These are phyloP conservation scores for Bradypus variegatus DNA, from an alignment of 2,797 vertebrate genomes.

Conservation along the genomic window DNA sequence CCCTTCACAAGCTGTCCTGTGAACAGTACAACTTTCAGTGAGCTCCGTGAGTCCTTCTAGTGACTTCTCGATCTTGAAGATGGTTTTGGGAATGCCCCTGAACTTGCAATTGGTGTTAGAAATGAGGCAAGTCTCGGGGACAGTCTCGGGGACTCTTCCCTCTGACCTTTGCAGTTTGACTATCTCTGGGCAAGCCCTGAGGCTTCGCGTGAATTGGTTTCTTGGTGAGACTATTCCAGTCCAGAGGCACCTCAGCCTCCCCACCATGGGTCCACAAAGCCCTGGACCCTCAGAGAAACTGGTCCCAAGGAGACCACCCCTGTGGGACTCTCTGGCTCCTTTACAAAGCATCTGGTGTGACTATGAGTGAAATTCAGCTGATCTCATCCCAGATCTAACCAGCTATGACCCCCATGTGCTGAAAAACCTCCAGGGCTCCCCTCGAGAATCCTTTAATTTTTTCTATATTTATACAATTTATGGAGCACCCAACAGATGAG, in stretches of 20 bases:
- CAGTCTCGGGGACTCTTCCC: no score
- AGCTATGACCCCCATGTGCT: neutral
- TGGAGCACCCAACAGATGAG: neutral
- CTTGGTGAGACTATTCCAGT: neutral
- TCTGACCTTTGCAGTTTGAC: no score
- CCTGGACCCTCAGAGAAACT: no score
- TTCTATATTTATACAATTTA: neutral
- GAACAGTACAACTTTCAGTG: no score
- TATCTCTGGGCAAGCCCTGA: no score
- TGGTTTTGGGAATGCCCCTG: no score
- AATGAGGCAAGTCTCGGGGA: no score
- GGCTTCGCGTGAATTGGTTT: neutral
- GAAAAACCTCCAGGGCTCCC: neutral
- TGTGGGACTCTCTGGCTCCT: neutral
- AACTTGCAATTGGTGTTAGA: no score
- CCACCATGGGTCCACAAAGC: neutral
- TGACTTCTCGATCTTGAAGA: no score
- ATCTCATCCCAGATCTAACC: no score
- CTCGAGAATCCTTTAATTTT: neutral
- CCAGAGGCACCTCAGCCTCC: neutral
- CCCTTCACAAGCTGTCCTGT: no score
- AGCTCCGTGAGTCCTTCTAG: no score
- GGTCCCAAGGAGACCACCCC: neutral
- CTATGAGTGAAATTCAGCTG: fast-evolving
- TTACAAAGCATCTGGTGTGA: neutral